Evolutionary conservation across 2,797 vertebrate species (phyloP), one percentile per base, ranked within the genome.

Genomic region (Crax fasciolata): DNA sequence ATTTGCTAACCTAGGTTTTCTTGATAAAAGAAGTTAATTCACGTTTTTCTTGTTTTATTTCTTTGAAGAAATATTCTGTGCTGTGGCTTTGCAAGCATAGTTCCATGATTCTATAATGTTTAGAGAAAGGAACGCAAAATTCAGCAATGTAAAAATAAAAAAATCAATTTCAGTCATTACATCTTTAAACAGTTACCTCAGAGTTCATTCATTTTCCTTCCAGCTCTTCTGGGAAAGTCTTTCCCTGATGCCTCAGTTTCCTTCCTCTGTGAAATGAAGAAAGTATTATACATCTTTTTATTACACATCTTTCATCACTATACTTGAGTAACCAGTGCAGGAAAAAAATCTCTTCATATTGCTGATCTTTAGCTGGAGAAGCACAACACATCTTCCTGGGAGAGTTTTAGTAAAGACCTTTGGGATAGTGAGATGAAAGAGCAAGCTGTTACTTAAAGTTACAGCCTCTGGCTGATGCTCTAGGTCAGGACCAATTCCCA

Each of bases 251-350:
- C 30, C 61, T 88, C 68, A 32, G 73, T 66, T 88, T 86, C 73
- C 30, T 32, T 65, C 28, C 12, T 2, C 3, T 41, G 8, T 65
- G 44, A 68, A 78, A 72, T 11, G 10, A 59, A 81, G 35, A 41
- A 0, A 0, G 32, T 61, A 4, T 16, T 44, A 16, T 46, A 28
- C 32, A 66, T 41, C 6, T 62, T 30, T 61, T 41, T 61, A 4
- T 16, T 44, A 19, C 46, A 28, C 32, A 66, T 41, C 6, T 66
- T 30, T 58, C 32, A 13, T 4, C 9, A 43, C 9, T 10, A 18
- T 19, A 13, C 1, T 0, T 2, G 23, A 8, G 52, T 58, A n/a
- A 32, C 11, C 52, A 59, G 52, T 7, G 13, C 51, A 52, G 52
- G 52, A 15, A 67, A 4, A n/a, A 48, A 44, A 18, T 8, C 44